Evolutionary conservation across 2,797 vertebrate genomes (phyloP).

Genomic region (Crenuchus spilurus): DNA sequence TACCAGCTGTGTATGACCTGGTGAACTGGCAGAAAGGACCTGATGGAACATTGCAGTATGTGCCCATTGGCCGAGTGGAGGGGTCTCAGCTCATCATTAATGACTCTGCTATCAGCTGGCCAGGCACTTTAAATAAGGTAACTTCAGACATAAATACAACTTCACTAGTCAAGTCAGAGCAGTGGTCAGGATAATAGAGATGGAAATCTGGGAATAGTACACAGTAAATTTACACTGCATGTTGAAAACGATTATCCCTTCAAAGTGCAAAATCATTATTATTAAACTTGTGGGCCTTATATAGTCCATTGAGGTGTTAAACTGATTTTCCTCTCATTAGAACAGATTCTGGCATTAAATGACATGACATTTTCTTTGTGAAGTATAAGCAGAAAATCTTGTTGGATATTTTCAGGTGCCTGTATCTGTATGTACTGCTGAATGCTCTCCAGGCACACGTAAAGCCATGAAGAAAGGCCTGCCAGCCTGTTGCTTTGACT

Average conservation of each 20-base stretch:
- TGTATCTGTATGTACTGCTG: slow-evolving; percentile 56
- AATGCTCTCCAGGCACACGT: slow-evolving; percentile 61
- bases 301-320: no score
- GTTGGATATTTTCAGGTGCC: slow-evolving; percentile 63
- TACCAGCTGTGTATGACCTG: slow-evolving; percentile 75
- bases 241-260: no score
- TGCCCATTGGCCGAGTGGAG: slow-evolving; percentile 69
- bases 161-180: no score
- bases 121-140: slow-evolving; percentile 56
- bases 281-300: no score
- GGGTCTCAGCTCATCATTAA: slow-evolving; percentile 69
- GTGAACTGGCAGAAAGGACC: slow-evolving; percentile 75
- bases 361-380: not conserved
- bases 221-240: no score
- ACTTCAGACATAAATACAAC: no score
- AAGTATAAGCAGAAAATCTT: not conserved
- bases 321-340: no score
- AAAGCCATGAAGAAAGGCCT: slow-evolving; percentile 59
- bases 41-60: slow-evolving; percentile 59
- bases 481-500: slow-evolving; percentile 66
- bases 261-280: no score
- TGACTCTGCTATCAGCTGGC: slow-evolving; percentile 74
- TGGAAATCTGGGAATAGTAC: no score
- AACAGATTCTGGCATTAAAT: no score
- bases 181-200: no score